phyloP scores from a whole-genome alignment of 2,888 invertebrate genomes.

The Drosophila multiciliata region DNA sequence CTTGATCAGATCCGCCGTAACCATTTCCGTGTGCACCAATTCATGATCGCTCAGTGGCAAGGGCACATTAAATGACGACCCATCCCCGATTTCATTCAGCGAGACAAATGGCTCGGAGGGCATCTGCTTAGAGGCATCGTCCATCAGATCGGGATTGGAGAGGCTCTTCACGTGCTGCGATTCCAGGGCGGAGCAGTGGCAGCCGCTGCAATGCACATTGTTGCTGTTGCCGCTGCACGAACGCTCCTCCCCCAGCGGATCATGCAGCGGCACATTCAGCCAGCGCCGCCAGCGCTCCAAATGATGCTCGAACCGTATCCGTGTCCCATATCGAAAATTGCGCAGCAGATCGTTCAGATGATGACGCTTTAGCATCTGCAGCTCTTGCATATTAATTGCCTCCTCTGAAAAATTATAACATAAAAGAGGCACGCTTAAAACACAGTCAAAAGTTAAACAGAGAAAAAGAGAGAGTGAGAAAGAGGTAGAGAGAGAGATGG shows the following conservation, averaged over 20 bases:
- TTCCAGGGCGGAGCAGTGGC: constrained; percentile 40
- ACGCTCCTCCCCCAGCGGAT: constrained; percentile 8
- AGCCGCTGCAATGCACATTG: constrained; percentile 57
- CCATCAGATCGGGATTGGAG: constrained; percentile 45
- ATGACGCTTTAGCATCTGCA: constrained; percentile 75
- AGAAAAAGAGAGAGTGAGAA: neutral
- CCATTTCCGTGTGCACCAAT: constrained; percentile 38
- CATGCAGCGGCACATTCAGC: constrained; percentile 72
- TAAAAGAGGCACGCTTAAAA: neutral
- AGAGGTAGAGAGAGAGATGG: neutral
- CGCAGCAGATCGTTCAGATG: constrained; percentile 68
- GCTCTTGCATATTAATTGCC: constrained; percentile 73
- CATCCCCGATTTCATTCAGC: constrained; percentile 44
- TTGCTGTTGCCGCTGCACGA: neutral
- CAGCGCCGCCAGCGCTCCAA: constrained; percentile 78
- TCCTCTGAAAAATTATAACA: constrained; percentile 60
- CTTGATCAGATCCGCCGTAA: constrained; percentile 27
- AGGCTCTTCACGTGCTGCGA: constrained; percentile 3
- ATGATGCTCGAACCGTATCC: constrained; percentile 81
- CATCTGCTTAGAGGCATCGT: constrained; percentile 49
- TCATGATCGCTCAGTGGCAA: constrained; percentile 37
- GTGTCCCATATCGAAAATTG: constrained; percentile 72
- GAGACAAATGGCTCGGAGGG: constrained; percentile 60
- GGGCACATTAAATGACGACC: constrained; percentile 37
- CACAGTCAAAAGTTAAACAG: neutral